Evolutionary conservation across 2,888 invertebrate species (phyloP), one percentile per base, ranked within the genome.

Genomic region (Chromoteleia sp.): DNA sequence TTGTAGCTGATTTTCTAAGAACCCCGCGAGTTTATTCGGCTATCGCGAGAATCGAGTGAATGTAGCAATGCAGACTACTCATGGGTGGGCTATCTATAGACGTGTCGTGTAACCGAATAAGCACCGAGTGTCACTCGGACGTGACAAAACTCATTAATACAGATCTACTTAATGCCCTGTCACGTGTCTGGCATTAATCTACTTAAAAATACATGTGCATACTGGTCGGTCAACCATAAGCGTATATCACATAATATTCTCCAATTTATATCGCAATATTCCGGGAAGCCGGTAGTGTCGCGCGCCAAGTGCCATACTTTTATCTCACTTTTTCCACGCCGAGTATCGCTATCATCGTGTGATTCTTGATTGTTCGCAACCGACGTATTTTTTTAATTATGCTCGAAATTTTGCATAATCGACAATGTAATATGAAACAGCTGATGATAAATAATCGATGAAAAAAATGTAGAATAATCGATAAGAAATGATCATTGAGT

Each of bases 81-180:
- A 87, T 83, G 90, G 89, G 90, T 88, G 90, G 89, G 90, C 91
- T 90, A 91, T 90, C 88, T 91, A 90, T 91, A 91, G 91, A 88
- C 84, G 84, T 84, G 86, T 86, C 88, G 87, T 89, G 89, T 90
- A 90, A 90, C 91, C 89, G 88, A 88, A 90, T 87, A 88, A 89
- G 86, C 89, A 86, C 89, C 84, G 87, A 86, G 86, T 90, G 90
- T 90, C 91, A 91, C 89, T 91, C 91, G 89, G 86, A 87, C 88
- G 87, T 91, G 91, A 91, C 91, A 89, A 89, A 88, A 88, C 89
- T 91, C 91, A 90, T 91, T 91, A 91, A 91, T 91, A 90, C 90
- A 88, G 89, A 91, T 91, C 91, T 90, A 88, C 88, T 89, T 90
- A 91, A 91, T 90, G 91, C 89, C 81, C 86, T 88, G 88, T 89